Conservation (phyloP, 2,797 vertebrate species). For the Fratercula arctica region DNA sequence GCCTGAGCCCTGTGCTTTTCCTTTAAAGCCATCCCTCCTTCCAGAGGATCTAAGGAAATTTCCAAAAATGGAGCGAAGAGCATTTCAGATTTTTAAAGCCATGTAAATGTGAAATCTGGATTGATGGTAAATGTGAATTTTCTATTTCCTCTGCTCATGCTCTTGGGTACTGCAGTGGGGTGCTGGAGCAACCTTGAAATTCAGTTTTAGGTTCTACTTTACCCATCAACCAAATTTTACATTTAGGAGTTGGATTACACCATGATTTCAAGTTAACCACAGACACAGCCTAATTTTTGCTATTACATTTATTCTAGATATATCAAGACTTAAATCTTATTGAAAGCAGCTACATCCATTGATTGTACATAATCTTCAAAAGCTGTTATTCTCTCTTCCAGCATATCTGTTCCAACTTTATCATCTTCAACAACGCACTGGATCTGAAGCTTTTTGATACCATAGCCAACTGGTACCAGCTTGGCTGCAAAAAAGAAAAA, state of each 20-base stretch:
- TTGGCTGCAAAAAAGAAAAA: slow-evolving; percentile 82
- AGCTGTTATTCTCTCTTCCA: slow-evolving; percentile 92
- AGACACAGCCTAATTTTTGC: slow-evolving; percentile 13
- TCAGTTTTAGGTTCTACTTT: neutral
- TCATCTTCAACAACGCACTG: slow-evolving; percentile 96
- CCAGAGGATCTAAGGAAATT: neutral
- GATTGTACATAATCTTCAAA: slow-evolving; percentile 97
- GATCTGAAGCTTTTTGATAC: slow-evolving; percentile 98
- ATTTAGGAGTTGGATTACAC: neutral
- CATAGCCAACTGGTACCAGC: slow-evolving; percentile 93
- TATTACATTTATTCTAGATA: slow-evolving; percentile 76
- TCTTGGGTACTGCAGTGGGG: neutral
- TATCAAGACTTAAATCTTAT: slow-evolving; percentile 88
- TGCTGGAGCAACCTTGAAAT: neutral
- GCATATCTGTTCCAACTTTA: slow-evolving; percentile 94
- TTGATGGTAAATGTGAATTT: accelerated
- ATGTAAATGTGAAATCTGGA: neutral
- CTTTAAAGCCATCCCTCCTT: neutral
- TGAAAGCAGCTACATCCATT: slow-evolving; percentile 97
- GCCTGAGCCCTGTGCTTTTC: neutral
- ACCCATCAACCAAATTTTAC: neutral
- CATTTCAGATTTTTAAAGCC: neutral
- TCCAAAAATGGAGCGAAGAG: accelerated
- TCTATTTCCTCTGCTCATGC: neutral
- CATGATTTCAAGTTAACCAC: neutral